These are phyloP conservation scores for Trichopoda pennipes DNA, from an alignment of 2,888 invertebrate genomes.

Conservation along the genomic window DNA sequence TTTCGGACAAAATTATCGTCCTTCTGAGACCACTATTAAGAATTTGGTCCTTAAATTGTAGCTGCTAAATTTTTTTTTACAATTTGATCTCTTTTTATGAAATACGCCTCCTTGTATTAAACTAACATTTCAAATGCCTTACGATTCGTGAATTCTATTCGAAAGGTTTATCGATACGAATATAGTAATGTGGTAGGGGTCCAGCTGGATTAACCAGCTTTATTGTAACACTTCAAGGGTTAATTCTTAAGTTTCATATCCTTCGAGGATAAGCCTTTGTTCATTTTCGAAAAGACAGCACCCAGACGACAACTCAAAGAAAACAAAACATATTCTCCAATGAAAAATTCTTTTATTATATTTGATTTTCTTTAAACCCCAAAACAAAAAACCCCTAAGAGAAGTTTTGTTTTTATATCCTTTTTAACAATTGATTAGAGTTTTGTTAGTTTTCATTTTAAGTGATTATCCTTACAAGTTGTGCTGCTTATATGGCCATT, in stretches of 20 bases:
- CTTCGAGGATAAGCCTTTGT: conserved; percentile 5
- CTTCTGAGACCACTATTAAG: too few species aligned
- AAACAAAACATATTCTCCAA: not conserved
- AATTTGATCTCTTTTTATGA: too few species aligned
- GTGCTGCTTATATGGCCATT: conserved; percentile 38
- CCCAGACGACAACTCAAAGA: not conserved
- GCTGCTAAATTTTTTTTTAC: too few species aligned
- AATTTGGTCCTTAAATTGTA: too few species aligned
- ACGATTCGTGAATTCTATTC: too few species aligned
- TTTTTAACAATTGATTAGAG: conserved; percentile 52
- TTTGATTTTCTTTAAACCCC: conserved; percentile 14
- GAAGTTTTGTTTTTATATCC: conserved; percentile 28
- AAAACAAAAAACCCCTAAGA: conserved; percentile 6
- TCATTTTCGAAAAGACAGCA: not conserved
- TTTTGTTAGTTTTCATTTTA: conserved; percentile 53
- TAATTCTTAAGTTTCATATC: not conserved
- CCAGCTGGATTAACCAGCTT: too few species aligned
- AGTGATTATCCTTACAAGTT: conserved; percentile 42
- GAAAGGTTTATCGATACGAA: too few species aligned
- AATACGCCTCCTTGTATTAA: too few species aligned
- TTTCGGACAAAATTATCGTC: too few species aligned
- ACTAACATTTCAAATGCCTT: too few species aligned
- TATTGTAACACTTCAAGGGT: not conserved
- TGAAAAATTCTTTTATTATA: conserved; percentile 6
- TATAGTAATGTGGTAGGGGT: too few species aligned